phyloP scores from a whole-genome alignment of 2,888 invertebrate genomes.

The Auanema sp. region DNA sequence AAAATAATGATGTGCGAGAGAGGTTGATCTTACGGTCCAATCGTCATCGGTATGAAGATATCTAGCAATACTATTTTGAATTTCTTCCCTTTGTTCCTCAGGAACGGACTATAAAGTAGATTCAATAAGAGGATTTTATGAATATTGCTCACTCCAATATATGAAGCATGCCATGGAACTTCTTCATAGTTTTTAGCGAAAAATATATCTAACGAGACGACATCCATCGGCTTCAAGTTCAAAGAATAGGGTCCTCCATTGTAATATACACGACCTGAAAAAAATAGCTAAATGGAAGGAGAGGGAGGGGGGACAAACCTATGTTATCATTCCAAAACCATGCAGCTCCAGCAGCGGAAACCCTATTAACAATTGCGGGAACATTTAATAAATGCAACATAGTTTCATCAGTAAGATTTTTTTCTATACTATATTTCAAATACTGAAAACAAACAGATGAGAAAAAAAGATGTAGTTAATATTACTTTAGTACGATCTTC shows the following conservation, averaged over 20 bases:
- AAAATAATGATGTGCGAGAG: no score
- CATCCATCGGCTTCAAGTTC: conserved; percentile 26
- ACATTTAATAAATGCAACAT: conserved; percentile 13
- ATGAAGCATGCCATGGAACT: conserved; percentile 44
- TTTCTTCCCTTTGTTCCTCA: conserved; percentile 24
- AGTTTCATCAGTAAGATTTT: conserved; percentile 11
- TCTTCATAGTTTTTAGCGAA: conserved; percentile 47
- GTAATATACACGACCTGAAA: conserved; percentile 35
- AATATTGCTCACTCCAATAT: conserved; percentile 16
- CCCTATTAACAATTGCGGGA: conserved; percentile 46
- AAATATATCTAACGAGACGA: conserved; percentile 30
- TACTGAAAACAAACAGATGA: conserved; percentile 9
- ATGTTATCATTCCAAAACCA: conserved; percentile 57
- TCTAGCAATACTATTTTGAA: conserved; percentile 26
- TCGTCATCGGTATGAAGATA: conserved; percentile 42
- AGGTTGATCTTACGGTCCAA: conserved; percentile 38
- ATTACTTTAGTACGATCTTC: conserved; percentile 11
- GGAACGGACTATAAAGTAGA: no score
- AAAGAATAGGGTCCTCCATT: conserved; percentile 19
- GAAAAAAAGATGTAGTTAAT: no score
- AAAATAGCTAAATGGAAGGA: background rate
- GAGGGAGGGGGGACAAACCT: conserved; percentile 23
- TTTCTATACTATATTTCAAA: conserved; percentile 4
- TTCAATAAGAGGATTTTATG: no score
- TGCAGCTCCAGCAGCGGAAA: conserved; percentile 28